Evolutionary conservation across 35 echinoderm and acorn worm species (phyloP).

Genomic region (Antedon bifida): DNA sequence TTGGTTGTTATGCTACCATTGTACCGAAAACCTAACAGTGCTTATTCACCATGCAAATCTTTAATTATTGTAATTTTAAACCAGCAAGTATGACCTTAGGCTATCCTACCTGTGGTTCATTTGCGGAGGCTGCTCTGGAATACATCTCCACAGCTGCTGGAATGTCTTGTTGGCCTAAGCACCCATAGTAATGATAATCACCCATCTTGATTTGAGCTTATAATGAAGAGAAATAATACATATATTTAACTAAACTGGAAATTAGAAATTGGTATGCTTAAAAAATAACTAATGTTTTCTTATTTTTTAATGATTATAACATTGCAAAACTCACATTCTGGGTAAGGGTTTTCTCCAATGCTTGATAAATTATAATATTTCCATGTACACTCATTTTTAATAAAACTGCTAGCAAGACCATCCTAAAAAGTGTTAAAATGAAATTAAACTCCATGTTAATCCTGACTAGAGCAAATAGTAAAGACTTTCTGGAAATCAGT

Average conservation of each 20-base stretch:
- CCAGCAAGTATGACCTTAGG: background rate
- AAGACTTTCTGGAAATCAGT: no score
- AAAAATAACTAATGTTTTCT: background rate
- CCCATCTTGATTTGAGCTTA: conserved; percentile 77
- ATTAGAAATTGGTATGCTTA: background rate
- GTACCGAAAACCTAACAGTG: no score
- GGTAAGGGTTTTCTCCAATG: background rate
- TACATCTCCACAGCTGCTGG: conserved; percentile 52
- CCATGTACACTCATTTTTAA: conserved; percentile 24
- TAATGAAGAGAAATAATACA: conserved; percentile 3
- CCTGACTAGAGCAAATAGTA: no score
- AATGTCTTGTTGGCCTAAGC: conserved; percentile 25
- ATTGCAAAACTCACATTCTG: conserved; percentile 15
- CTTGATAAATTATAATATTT: conserved; percentile 36
- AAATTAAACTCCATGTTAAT: no score
- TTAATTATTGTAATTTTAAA: no score
- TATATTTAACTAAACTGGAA: background rate
- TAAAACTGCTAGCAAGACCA: background rate
- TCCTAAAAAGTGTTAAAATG: conserved; percentile 15
- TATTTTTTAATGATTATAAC: background rate
- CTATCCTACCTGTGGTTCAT: conserved; percentile 51
- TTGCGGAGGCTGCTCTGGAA: conserved; percentile 36
- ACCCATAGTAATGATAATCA: conserved; percentile 85
- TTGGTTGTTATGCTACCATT: no score
- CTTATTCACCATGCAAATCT: no score